Evolutionary conservation across 2,113 vertebrate species (phyloP), one percentile per base, ranked within the genome.

Genomic region (Psettodes erumei): DNA sequence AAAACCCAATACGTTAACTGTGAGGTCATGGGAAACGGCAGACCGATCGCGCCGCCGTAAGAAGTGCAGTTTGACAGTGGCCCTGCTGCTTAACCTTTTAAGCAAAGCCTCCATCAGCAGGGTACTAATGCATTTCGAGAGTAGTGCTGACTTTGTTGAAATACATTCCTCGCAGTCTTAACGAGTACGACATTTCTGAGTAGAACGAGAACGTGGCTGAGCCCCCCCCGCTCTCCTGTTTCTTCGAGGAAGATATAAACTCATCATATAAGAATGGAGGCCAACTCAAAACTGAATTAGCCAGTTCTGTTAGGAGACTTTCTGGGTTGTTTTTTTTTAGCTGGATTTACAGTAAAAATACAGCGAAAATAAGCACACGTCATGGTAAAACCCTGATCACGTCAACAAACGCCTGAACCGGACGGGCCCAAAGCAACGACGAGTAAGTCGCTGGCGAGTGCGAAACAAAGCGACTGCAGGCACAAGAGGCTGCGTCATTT

Each of bases 381-480:
- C 1, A 19, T 40, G 5, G 42, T 30, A 47, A 65, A 54, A 60
- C 19, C 5, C 13, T 4, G 5, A 37, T 10, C n/a, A n/a, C n/a
- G n/a, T n/a, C n/a, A n/a, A n/a, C n/a, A n/a, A n/a, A n/a, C n/a
- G n/a, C n/a, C n/a, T 18, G 27, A 58, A 51, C 4, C 42, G 58
- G 32, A 56, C 43, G 61, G n/a, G n/a, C n/a, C n/a, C n/a, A n/a
- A n/a, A n/a, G n/a, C n/a, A n/a, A n/a, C n/a, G n/a, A n/a, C n/a
- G n/a, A n/a, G n/a, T n/a, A 60, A 42, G 67, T 58, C 48, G 47
- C 68, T 71, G 67, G 73, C 75, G 60, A 48, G 11, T 65, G 75
- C 16, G 5, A 82, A 77, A 77, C 48, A 74, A 43, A 62, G 72
- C 68, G 66, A 71, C 74, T 74, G 66, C 50, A 70, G 33, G 62